phyloP scores from a whole-genome alignment of 2,113 vertebrate genomes.

The Illadopsis cleaveri region DNA sequence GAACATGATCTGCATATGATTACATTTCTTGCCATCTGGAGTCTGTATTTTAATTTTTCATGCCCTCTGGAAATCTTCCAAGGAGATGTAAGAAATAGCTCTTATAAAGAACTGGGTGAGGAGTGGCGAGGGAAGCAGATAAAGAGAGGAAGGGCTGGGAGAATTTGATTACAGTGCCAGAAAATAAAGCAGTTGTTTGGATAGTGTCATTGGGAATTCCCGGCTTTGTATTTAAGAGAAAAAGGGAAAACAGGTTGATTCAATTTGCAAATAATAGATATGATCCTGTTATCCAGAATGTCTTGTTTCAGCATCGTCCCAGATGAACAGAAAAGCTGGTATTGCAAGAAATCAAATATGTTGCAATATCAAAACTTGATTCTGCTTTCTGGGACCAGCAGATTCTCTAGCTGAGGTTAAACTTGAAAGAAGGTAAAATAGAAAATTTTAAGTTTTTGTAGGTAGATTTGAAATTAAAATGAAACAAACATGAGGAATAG shows the following conservation, averaged over 20 bases:
- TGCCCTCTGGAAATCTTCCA: background rate
- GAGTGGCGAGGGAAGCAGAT: background rate
- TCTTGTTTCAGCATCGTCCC: background rate
- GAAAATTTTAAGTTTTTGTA: background rate
- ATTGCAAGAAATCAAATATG: background rate
- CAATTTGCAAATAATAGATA: background rate
- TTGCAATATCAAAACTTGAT: background rate
- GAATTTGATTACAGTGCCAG: background rate
- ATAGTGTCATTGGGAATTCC: background rate
- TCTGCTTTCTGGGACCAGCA: background rate
- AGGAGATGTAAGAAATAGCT: background rate
- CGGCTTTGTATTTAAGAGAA: background rate
- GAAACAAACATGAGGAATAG: background rate
- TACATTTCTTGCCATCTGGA: background rate
- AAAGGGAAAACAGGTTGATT: background rate
- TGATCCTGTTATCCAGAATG: background rate
- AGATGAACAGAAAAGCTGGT: background rate
- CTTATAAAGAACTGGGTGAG: background rate
- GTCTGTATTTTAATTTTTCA: background rate
- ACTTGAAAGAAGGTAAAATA: background rate
- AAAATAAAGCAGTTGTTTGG: background rate
- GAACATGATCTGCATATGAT: background rate
- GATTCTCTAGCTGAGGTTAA: background rate
- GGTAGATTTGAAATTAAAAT: background rate
- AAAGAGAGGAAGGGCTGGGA: background rate